Percentiles rank a stretch among this genome's conserved stretches.
These are phyloP conservation scores for Sussaba pulchella DNA, from an alignment of 2,888 invertebrate genomes.

Conservation along the genomic window DNA sequence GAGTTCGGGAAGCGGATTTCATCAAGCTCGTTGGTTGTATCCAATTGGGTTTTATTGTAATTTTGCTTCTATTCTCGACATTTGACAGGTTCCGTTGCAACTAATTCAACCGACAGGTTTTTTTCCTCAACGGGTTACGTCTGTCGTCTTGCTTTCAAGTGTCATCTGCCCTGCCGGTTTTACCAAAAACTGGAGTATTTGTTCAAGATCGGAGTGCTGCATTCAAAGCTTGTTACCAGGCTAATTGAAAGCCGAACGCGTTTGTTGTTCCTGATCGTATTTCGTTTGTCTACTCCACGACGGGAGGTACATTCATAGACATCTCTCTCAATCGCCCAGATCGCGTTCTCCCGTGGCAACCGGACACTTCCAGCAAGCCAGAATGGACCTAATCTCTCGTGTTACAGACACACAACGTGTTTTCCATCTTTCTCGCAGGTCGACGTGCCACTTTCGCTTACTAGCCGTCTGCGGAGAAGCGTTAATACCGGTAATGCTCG, in stretches of 20 bases:
- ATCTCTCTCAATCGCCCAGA: slow-evolving; percentile 29
- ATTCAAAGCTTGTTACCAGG: slow-evolving; percentile 15
- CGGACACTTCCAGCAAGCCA: slow-evolving; percentile 14
- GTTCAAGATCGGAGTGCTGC: neutral
- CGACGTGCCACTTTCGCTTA: slow-evolving; percentile 63
- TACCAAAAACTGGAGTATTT: neutral
- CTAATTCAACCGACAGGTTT: neutral
- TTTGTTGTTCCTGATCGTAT: slow-evolving; percentile 31
- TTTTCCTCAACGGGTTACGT: neutral
- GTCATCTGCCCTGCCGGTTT: neutral
- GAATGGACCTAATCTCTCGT: slow-evolving; percentile 23
- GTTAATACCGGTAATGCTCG: slow-evolving; percentile 54
- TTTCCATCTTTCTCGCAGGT: slow-evolving; percentile 41
- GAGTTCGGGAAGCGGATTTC: neutral
- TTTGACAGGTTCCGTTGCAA: neutral
- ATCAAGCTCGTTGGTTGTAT: neutral
- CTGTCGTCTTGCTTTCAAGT: neutral
- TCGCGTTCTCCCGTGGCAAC: slow-evolving; percentile 5
- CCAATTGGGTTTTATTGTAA: neutral
- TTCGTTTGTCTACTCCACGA: slow-evolving; percentile 1
- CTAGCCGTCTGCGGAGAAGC: slow-evolving; percentile 36
- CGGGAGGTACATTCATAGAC: neutral
- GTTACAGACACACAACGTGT: slow-evolving; percentile 32
- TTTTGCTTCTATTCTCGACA: neutral
- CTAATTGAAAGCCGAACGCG: slow-evolving; percentile 17